Conservation (phyloP, 2,797 vertebrate species). For the Sebastes minor region DNA sequence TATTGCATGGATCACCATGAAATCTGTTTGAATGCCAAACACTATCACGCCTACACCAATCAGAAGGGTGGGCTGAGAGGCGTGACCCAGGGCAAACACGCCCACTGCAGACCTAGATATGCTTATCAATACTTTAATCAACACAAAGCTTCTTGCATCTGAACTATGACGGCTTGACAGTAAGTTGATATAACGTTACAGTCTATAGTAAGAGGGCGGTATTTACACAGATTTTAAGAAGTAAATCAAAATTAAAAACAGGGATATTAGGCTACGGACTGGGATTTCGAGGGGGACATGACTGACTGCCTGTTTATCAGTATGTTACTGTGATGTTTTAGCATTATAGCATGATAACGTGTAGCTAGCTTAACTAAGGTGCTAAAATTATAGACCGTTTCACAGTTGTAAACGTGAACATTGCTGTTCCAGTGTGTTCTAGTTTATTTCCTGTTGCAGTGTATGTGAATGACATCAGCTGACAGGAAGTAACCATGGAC, state of each 20-base stretch:
- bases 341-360: no score
- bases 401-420: no score
- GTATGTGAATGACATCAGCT: rapidly evolving
- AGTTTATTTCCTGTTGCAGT: no score
- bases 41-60: not conserved
- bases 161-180: not conserved
- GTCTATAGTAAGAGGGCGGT: no score
- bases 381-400: no score
- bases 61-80: not conserved
- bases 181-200: not conserved
- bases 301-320: no score
- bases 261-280: no score
- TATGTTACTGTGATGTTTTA: no score
- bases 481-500: no score
- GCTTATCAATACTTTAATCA: not conserved
- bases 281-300: rapidly evolving
- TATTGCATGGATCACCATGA: not conserved
- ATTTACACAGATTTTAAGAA: no score
- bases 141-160: not conserved
- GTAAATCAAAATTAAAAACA: no score
- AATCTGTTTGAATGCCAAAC: not conserved
- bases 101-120: rapidly evolving
- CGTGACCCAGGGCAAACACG: not conserved
- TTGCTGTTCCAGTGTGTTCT: rapidly evolving
- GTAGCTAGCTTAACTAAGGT: no score